Conservation (phyloP, 1,140 invertebrate genomes). For the Drosophila micromelanica region DNA sequence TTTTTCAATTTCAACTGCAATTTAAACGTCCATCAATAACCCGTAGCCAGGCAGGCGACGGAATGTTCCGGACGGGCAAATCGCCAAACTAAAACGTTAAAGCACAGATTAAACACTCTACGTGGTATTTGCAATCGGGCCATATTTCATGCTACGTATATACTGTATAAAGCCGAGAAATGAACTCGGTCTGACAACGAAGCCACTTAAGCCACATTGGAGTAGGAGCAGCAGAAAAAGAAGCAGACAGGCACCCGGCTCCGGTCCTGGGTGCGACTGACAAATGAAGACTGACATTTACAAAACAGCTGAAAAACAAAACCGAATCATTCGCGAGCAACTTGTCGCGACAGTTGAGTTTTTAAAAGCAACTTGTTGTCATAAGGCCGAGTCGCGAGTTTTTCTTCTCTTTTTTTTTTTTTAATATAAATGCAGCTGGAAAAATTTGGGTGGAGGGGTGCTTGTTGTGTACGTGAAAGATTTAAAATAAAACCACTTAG, state of each 20-base stretch:
- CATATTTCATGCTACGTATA: conserved; percentile 50
- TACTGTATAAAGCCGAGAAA: conserved; percentile 35
- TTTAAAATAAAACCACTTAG: conserved; percentile 84
- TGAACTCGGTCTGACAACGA: conserved; percentile 67
- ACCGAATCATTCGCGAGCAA: conserved; percentile 63
- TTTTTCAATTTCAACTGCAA: conserved; percentile 76
- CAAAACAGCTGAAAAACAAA: conserved; percentile 79
- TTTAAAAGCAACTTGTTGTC: conserved; percentile 82
- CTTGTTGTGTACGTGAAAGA: conserved; percentile 72
- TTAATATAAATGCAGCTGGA: conserved; percentile 5
- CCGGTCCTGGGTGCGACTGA: conserved; percentile 54
- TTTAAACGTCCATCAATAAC: conserved; percentile 77
- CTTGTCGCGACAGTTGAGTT: conserved; percentile 77
- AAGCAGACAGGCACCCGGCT: neutral
- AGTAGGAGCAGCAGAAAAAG: neutral
- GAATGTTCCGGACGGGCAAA: conserved; percentile 1
- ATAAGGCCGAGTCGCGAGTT: conserved; percentile 45
- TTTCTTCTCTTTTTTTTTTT: conserved; percentile 11
- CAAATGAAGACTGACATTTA: conserved; percentile 84
- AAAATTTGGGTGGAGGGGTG: neutral
- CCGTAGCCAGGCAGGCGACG: neutral
- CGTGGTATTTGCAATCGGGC: conserved; percentile 28
- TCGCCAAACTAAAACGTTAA: conserved; percentile 42
- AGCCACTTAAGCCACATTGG: conserved; percentile 74
- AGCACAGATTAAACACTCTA: conserved; percentile 50